A percentile compares a stretch with the other conserved stretches of the same genome.
Evolutionary conservation across 1,140 invertebrate species (phyloP).

Genomic region (Formica exsecta): DNA sequence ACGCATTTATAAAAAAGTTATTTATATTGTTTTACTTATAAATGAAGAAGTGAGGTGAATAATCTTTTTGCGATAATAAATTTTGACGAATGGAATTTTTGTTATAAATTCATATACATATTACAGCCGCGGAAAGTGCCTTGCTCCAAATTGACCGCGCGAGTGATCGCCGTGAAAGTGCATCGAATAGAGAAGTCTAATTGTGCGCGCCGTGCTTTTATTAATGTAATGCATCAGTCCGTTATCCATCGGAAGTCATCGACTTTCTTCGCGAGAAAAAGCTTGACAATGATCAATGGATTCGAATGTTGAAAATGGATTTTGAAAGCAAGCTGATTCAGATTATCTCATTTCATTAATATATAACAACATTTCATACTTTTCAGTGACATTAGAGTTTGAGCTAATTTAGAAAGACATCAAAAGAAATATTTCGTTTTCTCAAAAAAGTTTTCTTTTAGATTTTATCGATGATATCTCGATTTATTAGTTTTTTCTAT

Average conservation of each 20-base stretch:
- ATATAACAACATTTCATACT: not conserved
- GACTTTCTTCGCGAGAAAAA: conserved; percentile 45
- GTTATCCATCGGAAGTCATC: conserved; percentile 44
- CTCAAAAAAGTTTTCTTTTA: not conserved
- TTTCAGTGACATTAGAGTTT: not conserved
- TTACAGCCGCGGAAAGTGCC: conserved; percentile 29
- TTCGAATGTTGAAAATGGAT: not conserved
- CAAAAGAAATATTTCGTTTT: not conserved
- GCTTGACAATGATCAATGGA: not conserved
- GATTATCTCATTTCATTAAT: conserved; percentile 3
- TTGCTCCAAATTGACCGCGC: conserved; percentile 42
- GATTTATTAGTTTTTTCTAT: not conserved
- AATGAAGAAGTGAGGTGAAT: not conserved
- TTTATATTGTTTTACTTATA: conserved; percentile 1
- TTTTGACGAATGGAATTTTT: not conserved
- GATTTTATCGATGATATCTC: not conserved
- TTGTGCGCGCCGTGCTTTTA: conserved; percentile 56
- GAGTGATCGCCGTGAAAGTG: conserved; percentile 59
- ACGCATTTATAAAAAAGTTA: not conserved
- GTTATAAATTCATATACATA: conserved; percentile 15
- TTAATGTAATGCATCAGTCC: conserved; percentile 27
- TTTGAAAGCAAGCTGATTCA: not conserved
- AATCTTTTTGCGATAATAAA: not conserved
- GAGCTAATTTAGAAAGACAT: not conserved
- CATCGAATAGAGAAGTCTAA: conserved; percentile 56